Percentiles rank a stretch among this genome's conserved stretches.
Conservation (phyloP, 2,797 vertebrate species). For the Coccyzus lansbergi region DNA sequence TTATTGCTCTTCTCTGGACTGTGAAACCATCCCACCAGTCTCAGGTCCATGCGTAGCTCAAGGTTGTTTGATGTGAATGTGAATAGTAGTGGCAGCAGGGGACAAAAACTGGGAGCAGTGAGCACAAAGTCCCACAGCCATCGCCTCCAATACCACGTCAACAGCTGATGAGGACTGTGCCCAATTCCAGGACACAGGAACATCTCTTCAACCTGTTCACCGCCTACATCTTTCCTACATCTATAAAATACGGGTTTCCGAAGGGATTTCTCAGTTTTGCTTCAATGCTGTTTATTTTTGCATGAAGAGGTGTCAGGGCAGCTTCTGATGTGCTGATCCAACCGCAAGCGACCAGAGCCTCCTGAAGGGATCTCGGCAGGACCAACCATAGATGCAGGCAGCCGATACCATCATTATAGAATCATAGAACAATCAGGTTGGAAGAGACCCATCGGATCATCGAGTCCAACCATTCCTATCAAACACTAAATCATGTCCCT, state of each 20-base stretch:
- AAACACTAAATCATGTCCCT: too few species aligned
- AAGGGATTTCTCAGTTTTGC: not conserved
- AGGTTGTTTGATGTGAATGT: not conserved
- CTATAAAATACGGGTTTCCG: fast-evolving
- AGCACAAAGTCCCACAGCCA: not conserved
- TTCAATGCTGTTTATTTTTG: not conserved
- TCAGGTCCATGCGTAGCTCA: not conserved
- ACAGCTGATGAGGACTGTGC: not conserved
- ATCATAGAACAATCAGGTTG: too few species aligned
- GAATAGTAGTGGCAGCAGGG: not conserved
- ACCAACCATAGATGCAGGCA: fast-evolving
- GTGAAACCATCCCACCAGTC: not conserved
- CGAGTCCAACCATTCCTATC: too few species aligned
- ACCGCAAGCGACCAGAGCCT: not conserved
- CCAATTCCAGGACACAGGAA: too few species aligned
- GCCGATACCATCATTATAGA: fast-evolving
- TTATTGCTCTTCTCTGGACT: too few species aligned
- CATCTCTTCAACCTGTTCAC: fast-evolving
- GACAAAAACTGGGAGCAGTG: fast-evolving
- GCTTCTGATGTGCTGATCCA: not conserved
- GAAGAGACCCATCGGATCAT: too few species aligned
- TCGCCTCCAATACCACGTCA: not conserved
- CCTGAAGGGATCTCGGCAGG: not conserved
- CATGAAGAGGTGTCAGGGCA: too few species aligned
- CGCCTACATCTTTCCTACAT: fast-evolving